A percentile compares a stretch with the other conserved stretches of the same genome.
These are phyloP conservation scores for Carcina quercana DNA, from an alignment of 2,888 invertebrate species.

Conservation along the genomic window DNA sequence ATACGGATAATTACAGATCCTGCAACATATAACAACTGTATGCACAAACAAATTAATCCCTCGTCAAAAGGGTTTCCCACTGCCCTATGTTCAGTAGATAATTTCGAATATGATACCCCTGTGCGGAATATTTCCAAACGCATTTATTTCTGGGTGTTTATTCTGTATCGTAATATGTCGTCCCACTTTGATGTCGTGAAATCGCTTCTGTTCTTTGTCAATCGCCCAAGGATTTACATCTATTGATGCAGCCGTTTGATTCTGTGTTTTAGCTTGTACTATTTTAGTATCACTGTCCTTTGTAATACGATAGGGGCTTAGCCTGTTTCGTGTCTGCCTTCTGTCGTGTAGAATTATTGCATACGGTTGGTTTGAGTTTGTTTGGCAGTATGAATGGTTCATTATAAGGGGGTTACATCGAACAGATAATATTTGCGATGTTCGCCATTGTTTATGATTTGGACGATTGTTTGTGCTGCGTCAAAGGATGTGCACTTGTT, in stretches of 20 bases:
- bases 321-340: slow-evolving; percentile 35
- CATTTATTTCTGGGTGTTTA: slow-evolving; percentile 72
- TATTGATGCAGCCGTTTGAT: slow-evolving; percentile 55
- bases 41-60: slow-evolving; percentile 64
- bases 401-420: slow-evolving; percentile 68
- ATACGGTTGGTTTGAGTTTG: slow-evolving; percentile 72
- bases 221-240: slow-evolving; percentile 64
- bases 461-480: slow-evolving; percentile 70
- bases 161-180: slow-evolving; percentile 73
- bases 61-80: slow-evolving; percentile 58
- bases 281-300: slow-evolving; percentile 60
- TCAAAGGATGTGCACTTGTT: slow-evolving; percentile 73
- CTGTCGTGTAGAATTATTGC: slow-evolving; percentile 64
- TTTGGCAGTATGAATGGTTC: slow-evolving; percentile 73
- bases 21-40: slow-evolving; percentile 37
- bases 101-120: slow-evolving; percentile 68
- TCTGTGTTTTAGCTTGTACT: slow-evolving; percentile 61
- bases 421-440: slow-evolving; percentile 69
- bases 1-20: slow-evolving; percentile 56
- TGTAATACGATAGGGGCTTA: slow-evolving; percentile 54
- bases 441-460: slow-evolving; percentile 72
- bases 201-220: slow-evolving; percentile 73
- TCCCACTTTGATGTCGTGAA: slow-evolving; percentile 74
- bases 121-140: slow-evolving; percentile 64
- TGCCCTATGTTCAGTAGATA: slow-evolving; percentile 64